Evolutionary conservation across 2,113 vertebrate genomes (phyloP), one percentile per base, ranked within the genome.

Genomic region (Ciconia maguari): DNA sequence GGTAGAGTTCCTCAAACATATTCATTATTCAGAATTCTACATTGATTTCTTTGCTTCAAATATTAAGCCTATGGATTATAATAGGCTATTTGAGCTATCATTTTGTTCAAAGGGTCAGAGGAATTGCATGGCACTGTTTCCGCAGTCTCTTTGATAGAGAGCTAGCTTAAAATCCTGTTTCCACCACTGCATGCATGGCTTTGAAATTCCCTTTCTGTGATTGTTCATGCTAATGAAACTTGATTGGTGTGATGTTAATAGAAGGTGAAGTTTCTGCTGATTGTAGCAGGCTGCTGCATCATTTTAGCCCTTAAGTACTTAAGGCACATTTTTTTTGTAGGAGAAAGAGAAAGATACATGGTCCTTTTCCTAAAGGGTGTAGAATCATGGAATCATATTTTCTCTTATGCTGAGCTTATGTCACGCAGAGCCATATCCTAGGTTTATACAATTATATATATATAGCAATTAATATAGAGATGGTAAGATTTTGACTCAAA

Each of bases 111-210:
- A 57, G 44, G 49, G 41, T 87, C 60, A 49, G 36, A 69, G 10
- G 38, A 93, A 82, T 86, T 4, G 0, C 27, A 76, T 6, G 16
- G 19, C 29, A 7, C 27, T 42, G 7, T 46, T 93, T 84, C 54
- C 0, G 1, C 22, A 78, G 4, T 41, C 32, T 89, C n/a, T 36
- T 65, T 52, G 51, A 68, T 48, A 34, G 46, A 20, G 1, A 0
- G 1, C 42, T n/a, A n/a, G 18, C 16, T 89, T 75, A 78, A 89
- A 84, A 79, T 76, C 29, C 16, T 57, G 13, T 83, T 83, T 93
- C 68, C 36, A 57, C 11, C 9, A 38, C 17, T 55, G 62, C 5
- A 24, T 21, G 5, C 8, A 4, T 15, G 27, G 41, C 61, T 89
- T 71, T 84, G 24, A 87, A 89, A 87, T 76, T 57, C 17, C 17